Evolutionary conservation across 2,888 invertebrate genomes (phyloP), one percentile per base, ranked within the genome.

Genomic region (Aleiodes alternator): DNA sequence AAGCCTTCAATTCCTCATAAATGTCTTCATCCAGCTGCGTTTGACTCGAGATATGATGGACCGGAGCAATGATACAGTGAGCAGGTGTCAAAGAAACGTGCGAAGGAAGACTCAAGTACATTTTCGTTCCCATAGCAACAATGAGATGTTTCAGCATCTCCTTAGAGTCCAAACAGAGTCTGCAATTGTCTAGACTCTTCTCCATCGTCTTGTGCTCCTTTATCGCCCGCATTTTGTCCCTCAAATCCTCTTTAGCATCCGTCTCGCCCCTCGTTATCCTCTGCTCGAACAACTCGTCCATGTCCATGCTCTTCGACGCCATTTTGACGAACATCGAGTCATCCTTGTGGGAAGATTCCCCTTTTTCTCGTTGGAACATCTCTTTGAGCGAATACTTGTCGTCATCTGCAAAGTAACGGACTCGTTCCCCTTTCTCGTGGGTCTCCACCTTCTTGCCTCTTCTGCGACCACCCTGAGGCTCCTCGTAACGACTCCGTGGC

Each of bases 11-110:
- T 91, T 98, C 98, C 76, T 93, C 92, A 96, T 97, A 98, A 64
- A 96, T 95, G 90, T 99, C 97, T 91, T 99, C 98, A 90, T 99
- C 99, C 56, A 97, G 87, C 79, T 94, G 93, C 0, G 97, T 97
- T 51, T 94, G 93, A 87, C 96, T 95, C 2, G 94, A 87, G 0
- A 93, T 91, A 89, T 99, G 98, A 81, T 94, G 93, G 85, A 95
- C 93, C 0, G 98, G 97, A 2, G 95, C 92, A 83, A 99, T 94
- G 69, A 96, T 90, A 85, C 95, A 98, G 87, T 99, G 98, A 0
- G 96, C 96, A 73, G 92, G 91, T 3, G 95, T 95, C 76, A 99
- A 90, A 0, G 98, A 97, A 83, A 94, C 93, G 85, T 93, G 93
- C 72, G 93, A 90, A 1, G 98, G 98, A 74, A 98, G 88, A 80